phyloP scores from a whole-genome alignment of 2,888 invertebrate species.

The Tipula helvola region DNA sequence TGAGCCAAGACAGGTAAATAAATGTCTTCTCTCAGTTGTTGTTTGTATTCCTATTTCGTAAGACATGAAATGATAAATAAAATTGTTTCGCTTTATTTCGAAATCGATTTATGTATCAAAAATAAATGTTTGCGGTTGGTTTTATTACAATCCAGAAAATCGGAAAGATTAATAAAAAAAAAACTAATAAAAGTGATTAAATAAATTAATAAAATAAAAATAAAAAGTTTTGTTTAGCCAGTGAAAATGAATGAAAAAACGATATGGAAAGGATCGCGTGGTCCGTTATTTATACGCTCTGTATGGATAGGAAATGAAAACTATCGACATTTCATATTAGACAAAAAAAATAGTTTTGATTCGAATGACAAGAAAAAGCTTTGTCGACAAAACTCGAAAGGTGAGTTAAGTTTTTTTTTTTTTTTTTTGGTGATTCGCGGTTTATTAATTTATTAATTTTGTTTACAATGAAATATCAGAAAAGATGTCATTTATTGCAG shows the following conservation, averaged over 20 bases:
- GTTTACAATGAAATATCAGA: too few species aligned
- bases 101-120: background rate
- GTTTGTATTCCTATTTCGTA: background rate
- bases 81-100: background rate
- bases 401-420: background rate
- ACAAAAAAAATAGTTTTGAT: conserved; percentile 21
- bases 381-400: background rate
- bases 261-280: conserved; percentile 49
- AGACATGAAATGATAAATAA: background rate
- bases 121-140: background rate
- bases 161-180: background rate
- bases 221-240: background rate
- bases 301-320: conserved; percentile 58
- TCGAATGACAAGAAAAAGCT: background rate
- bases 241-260: background rate
- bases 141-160: background rate
- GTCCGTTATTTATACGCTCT: conserved; percentile 47
- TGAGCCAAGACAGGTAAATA: background rate
- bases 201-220: background rate
- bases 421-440: too few species aligned
- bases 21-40: conserved; percentile 4
- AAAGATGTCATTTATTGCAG: too few species aligned
- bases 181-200: background rate
- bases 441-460: too few species aligned
- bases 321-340: conserved; percentile 29